A percentile compares a stretch with the other conserved stretches of the same genome.
phyloP scores from a whole-genome alignment of 2,797 vertebrate genomes.

The Typhlichthys subterraneus region DNA sequence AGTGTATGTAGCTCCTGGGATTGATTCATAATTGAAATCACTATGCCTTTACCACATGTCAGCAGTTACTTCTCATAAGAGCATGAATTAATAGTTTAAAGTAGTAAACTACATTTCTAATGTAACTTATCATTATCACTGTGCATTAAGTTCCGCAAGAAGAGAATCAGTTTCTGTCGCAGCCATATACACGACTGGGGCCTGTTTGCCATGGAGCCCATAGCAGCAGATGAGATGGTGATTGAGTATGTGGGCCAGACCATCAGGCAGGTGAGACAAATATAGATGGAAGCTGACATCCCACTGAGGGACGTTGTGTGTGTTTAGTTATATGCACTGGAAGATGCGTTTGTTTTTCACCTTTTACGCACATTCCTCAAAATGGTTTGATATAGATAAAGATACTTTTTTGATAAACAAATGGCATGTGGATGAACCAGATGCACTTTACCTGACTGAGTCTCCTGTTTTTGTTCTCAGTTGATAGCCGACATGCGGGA shows the following conservation, averaged over 20 bases:
- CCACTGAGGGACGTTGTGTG: too few relatives aligned
- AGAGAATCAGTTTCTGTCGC: conserved; percentile 91
- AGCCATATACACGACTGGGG: conserved; percentile 99
- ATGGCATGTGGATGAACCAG: not conserved
- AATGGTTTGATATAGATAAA: not conserved
- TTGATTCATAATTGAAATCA: too few relatives aligned
- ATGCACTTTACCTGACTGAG: not conserved
- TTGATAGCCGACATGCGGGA: conserved; percentile 96
- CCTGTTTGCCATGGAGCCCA: conserved; percentile 97
- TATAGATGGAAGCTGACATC: not conserved
- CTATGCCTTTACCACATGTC: too few relatives aligned
- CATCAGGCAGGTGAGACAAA: conserved; percentile 89
- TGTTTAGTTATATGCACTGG: too few relatives aligned
- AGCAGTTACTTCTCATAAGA: too few relatives aligned
- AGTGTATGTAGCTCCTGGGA: not conserved
- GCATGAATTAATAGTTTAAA: too few relatives aligned
- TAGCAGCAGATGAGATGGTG: conserved; percentile 97
- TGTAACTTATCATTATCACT: conserved; percentile 6
- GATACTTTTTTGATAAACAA: not conserved
- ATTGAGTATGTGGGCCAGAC: conserved; percentile 98
- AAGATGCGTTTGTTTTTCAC: too few relatives aligned
- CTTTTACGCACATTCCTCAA: not conserved
- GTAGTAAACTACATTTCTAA: not conserved
- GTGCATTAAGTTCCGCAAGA: conserved; percentile 89
- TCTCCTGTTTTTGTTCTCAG: conserved; percentile 60